These are phyloP conservation scores for Daphoenositta chrysoptera DNA, from an alignment of 2,113 vertebrate species.

Conservation along the genomic window DNA sequence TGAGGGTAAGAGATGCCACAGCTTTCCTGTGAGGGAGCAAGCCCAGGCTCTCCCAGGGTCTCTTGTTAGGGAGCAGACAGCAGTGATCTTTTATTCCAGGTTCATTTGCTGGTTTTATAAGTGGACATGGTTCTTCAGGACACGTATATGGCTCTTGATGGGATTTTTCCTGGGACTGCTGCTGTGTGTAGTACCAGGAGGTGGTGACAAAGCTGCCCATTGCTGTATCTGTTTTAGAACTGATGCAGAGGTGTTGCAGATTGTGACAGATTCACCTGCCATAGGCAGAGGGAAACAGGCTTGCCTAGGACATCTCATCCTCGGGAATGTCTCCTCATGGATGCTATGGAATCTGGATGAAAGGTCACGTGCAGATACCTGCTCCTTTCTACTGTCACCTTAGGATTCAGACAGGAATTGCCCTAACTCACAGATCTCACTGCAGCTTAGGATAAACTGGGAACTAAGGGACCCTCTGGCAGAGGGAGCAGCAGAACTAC, in stretches of 20 bases:
- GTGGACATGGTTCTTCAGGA: neutral
- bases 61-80: neutral
- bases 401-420: neutral
- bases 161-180: neutral
- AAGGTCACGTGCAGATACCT: accelerated
- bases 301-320: neutral
- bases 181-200: neutral
- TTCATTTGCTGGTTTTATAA: neutral
- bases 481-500: neutral
- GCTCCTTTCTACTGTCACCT: neutral
- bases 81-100: neutral
- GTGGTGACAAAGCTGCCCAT: neutral
- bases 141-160: accelerated
- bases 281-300: neutral
- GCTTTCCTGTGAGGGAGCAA: neutral
- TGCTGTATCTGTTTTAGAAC: neutral
- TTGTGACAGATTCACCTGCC: neutral
- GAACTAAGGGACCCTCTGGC: neutral
- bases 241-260: neutral
- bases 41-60: neutral
- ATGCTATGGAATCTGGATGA: neutral
- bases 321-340: neutral
- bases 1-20: neutral
- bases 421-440: neutral
- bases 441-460: neutral